phyloP scores from a whole-genome alignment of 2,113 vertebrate species.

The Heterotis niloticus region DNA sequence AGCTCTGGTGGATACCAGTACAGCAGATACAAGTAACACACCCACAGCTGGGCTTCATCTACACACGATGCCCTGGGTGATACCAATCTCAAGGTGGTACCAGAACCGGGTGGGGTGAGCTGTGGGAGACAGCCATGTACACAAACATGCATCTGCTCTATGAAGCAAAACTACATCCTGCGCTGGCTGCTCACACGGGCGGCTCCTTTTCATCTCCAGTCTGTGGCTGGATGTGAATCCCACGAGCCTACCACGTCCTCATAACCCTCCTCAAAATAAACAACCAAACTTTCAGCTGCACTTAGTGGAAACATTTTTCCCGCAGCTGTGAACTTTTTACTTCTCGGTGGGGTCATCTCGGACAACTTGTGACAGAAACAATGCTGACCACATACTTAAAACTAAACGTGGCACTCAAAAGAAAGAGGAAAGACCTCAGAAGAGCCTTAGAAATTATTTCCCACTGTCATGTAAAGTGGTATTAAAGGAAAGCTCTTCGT shows the following conservation, averaged over 20 bases:
- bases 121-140: slow-evolving; percentile 59
- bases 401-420: not conserved
- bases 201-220: slow-evolving; percentile 34
- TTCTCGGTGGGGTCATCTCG: not conserved
- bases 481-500: not conserved
- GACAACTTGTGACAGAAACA: not conserved
- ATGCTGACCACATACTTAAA: not conserved
- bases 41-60: no score
- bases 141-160: slow-evolving; percentile 55
- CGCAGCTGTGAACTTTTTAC: slow-evolving; percentile 46
- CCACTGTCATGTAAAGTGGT: not conserved
- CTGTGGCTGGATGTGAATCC: slow-evolving; percentile 47
- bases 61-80: no score
- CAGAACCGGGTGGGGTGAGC: slow-evolving; percentile 37
- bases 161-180: slow-evolving; percentile 54
- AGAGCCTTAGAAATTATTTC: slow-evolving; percentile 3
- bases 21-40: no score
- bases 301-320: slow-evolving; percentile 64
- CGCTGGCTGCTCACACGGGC: slow-evolving; percentile 47
- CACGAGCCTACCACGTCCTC: slow-evolving; percentile 63
- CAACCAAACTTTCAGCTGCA: slow-evolving; percentile 65
- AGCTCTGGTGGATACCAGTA: no score
- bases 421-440: not conserved
- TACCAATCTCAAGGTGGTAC: no score
- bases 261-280: slow-evolving; percentile 65